A percentile compares a stretch with the other conserved stretches of the same genome.
These are phyloP conservation scores for Watsonalla binaria DNA, from an alignment of 2,888 invertebrate species.

Conservation along the genomic window DNA sequence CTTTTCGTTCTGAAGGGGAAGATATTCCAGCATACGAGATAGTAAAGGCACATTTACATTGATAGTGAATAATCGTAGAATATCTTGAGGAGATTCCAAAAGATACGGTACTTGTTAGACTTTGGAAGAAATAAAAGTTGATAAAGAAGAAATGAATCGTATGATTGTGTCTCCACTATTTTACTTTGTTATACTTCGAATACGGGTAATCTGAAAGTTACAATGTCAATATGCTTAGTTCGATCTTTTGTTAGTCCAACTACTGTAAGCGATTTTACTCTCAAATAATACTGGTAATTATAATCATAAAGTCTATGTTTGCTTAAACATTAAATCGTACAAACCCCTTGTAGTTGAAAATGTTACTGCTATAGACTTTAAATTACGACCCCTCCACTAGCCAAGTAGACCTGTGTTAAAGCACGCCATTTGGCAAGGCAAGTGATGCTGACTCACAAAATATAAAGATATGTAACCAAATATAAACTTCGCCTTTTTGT, in stretches of 20 bases:
- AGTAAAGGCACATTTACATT: not conserved
- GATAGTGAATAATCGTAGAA: not conserved
- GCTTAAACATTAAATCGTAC: not conserved
- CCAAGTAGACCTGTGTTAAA: constrained; percentile 60
- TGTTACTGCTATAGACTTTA: constrained; percentile 43
- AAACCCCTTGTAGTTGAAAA: constrained; percentile 25
- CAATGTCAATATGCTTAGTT: not conserved
- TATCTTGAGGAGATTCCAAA: not conserved
- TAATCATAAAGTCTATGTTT: too few relatives aligned
- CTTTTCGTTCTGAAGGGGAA: constrained; percentile 18
- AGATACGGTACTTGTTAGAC: not conserved
- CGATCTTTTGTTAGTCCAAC: too few relatives aligned
- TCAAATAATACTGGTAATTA: too few relatives aligned
- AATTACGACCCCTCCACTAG: constrained; percentile 38
- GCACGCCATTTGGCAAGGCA: constrained; percentile 71
- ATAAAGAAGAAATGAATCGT: not conserved
- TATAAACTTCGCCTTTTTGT: constrained; percentile 45
- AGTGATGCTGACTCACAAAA: constrained; percentile 39
- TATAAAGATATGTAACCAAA: constrained; percentile 43
- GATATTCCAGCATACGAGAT: constrained; percentile 10
- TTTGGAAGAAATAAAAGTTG: not conserved
- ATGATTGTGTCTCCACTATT: not conserved
- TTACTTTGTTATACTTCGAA: not conserved
- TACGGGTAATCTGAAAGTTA: not conserved
- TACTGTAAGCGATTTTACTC: too few relatives aligned